phyloP scores from a whole-genome alignment of 1,140 invertebrate species.

The Parapsyche elsis region DNA sequence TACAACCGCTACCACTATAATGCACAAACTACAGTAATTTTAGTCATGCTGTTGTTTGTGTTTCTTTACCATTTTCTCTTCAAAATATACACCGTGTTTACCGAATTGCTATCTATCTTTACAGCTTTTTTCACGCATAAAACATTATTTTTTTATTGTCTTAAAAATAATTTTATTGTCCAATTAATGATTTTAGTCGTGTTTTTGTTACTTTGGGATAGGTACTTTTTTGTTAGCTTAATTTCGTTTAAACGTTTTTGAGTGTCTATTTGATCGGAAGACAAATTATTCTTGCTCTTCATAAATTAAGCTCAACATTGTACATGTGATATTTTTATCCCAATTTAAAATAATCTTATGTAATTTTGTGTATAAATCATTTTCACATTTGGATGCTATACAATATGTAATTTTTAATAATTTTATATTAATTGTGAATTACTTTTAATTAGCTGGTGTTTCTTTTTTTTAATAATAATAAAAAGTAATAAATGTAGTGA shows the following conservation, averaged over 20 bases:
- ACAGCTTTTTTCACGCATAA: too few relatives aligned
- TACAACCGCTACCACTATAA: too few relatives aligned
- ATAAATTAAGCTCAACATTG: constrained; percentile 69
- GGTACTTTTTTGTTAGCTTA: constrained; percentile 63
- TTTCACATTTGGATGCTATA: constrained; percentile 24
- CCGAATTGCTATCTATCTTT: too few relatives aligned
- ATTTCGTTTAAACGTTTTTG: constrained; percentile 60
- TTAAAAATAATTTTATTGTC: constrained; percentile 52
- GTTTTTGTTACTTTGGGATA: constrained; percentile 56
- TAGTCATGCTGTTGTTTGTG: too few relatives aligned
- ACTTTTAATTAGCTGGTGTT: constrained; percentile 21
- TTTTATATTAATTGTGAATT: constrained; percentile 23
- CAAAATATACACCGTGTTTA: too few relatives aligned
- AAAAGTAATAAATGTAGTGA: constrained; percentile 50
- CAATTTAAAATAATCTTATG: constrained; percentile 45
- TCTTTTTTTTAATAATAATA: constrained; percentile 35
- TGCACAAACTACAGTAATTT: too few relatives aligned
- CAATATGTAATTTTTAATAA: constrained; percentile 30
- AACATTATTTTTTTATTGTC: constrained; percentile 53
- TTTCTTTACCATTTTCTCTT: too few relatives aligned
- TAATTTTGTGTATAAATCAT: constrained; percentile 39
- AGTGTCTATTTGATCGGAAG: constrained; percentile 30
- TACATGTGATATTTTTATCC: constrained; percentile 67
- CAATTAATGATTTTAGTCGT: constrained; percentile 55
- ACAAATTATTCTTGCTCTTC: constrained; percentile 55